Conservation (phyloP, 2,113 vertebrate species). For the Chaenogobius annularis region DNA sequence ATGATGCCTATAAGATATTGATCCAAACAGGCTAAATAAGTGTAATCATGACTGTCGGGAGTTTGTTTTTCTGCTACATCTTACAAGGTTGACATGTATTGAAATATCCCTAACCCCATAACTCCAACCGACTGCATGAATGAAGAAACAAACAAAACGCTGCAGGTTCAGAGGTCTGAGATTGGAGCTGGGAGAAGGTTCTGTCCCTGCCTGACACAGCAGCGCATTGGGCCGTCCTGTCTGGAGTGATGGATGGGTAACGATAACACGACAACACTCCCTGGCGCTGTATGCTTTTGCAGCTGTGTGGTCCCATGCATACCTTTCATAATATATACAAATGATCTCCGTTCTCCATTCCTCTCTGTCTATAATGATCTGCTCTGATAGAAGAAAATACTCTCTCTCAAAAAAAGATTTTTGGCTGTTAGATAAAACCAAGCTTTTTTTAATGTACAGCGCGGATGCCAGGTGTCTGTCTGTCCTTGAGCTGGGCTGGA, state of each 20-base stretch:
- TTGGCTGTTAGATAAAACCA: neutral
- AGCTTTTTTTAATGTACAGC: constrained; percentile 11
- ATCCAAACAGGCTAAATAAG: neutral
- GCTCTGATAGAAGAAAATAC: constrained; percentile 35
- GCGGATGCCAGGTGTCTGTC: constrained; percentile 69
- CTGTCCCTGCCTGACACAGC: constrained; percentile 41
- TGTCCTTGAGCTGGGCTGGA: constrained; percentile 62
- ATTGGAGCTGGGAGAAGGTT: constrained; percentile 49
- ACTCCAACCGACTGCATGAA: neutral
- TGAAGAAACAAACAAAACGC: constrained; percentile 12
- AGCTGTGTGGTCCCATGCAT: constrained; percentile 16
- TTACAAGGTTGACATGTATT: neutral
- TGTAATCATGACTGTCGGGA: neutral
- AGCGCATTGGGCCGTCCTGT: constrained; percentile 28
- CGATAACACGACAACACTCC: constrained; percentile 37
- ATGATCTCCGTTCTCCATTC: constrained; percentile 60
- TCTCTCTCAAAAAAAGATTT: no score
- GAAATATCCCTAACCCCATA: neutral
- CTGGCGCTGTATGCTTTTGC: neutral
- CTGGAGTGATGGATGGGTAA: constrained; percentile 44
- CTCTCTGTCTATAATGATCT: constrained; percentile 69
- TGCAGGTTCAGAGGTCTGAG: constrained; percentile 43
- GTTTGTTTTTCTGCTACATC: neutral
- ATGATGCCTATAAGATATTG: neutral
- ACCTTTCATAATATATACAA: constrained; percentile 43